Conservation (phyloP, 2,113 vertebrate genomes). For the Narcine bancroftii region DNA sequence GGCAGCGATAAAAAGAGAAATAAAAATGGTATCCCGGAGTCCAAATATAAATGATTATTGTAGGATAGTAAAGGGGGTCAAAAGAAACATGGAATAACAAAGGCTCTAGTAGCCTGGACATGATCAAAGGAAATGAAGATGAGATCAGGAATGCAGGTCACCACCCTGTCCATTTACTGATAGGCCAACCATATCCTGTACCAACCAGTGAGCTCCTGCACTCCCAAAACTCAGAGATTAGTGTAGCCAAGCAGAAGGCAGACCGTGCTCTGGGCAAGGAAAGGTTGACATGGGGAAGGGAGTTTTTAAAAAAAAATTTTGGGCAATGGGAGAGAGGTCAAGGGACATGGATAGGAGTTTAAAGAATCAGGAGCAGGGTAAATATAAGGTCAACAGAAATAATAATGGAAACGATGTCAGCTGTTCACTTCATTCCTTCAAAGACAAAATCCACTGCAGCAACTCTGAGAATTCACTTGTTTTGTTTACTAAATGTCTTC, state of each 20-base stretch:
- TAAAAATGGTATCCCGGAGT: not conserved
- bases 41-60: not conserved
- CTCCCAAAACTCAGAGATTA: not conserved
- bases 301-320: not conserved
- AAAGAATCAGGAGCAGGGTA: not conserved
- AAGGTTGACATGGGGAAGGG: not conserved
- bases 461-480: not conserved
- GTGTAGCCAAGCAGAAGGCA: too few relatives aligned
- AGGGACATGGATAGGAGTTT: not conserved
- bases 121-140: not conserved
- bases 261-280: not conserved
- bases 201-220: not conserved
- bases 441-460: not conserved
- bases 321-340: not conserved
- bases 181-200: not conserved
- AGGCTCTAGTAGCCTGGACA: not conserved
- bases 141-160: not conserved
- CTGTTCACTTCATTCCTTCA: not conserved
- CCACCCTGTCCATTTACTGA: not conserved
- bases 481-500: not conserved
- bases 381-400: not conserved
- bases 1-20: not conserved
- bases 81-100: too few relatives aligned
- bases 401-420: not conserved
- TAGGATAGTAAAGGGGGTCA: not conserved